A percentile compares a stretch with the other conserved stretches of the same genome.
phyloP scores from a whole-genome alignment of 2,113 vertebrate species.

The Caracal caracal region DNA sequence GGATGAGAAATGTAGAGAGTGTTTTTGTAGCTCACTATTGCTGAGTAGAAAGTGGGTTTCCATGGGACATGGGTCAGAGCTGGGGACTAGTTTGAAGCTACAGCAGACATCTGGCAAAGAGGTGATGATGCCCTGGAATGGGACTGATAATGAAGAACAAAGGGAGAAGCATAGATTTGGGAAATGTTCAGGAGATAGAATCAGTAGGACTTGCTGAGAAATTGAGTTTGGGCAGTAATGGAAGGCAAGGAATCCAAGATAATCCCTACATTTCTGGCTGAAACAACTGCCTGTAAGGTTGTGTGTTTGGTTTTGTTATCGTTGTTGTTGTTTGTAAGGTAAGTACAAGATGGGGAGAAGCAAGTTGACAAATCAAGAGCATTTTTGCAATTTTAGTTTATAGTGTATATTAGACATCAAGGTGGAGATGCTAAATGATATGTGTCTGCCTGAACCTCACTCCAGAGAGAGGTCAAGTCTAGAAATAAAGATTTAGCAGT shows the following conservation, averaged over 20 bases:
- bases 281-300: background rate
- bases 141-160: background rate
- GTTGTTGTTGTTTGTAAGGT: background rate
- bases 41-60: background rate
- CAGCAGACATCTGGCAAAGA: background rate
- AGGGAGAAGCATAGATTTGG: background rate
- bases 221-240: background rate
- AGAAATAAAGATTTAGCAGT: background rate
- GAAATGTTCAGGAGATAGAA: background rate
- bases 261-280: background rate
- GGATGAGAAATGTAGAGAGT: background rate
- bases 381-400: background rate
- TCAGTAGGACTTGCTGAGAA: background rate
- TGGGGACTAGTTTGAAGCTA: background rate
- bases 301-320: background rate
- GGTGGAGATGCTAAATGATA: background rate
- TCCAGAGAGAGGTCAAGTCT: background rate
- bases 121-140: background rate
- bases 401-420: background rate
- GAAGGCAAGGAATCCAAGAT: background rate
- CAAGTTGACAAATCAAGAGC: background rate
- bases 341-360: background rate
- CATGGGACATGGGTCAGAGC: background rate
- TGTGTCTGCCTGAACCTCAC: background rate
- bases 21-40: background rate